Conservation (phyloP, 2,888 invertebrate species). For the Stenolophus ochropezus region DNA sequence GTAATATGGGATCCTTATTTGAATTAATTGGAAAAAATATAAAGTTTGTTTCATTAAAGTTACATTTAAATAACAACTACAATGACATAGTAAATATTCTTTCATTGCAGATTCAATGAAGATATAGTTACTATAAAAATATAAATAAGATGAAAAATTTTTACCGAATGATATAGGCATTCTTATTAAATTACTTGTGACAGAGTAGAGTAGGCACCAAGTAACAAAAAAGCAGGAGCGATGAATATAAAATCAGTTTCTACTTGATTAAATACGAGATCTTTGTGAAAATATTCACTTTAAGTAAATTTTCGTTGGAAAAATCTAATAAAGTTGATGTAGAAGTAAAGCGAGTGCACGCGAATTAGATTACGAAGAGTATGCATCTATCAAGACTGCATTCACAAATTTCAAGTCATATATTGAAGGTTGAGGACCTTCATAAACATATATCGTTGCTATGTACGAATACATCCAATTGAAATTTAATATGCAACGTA, state of each 20-base stretch:
- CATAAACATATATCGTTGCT: not conserved
- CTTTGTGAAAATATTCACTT: constrained; percentile 25
- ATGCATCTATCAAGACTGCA: constrained; percentile 39
- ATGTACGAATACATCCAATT: not conserved
- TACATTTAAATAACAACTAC: no score
- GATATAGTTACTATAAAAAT: not conserved
- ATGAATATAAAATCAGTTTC: constrained; percentile 30
- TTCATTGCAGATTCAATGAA: no score
- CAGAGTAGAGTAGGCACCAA: not conserved
- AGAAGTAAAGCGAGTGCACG: constrained; percentile 26
- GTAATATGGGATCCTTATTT: no score
- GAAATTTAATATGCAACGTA: constrained; percentile 15
- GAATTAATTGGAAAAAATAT: no score
- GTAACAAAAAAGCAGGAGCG: constrained; percentile 1
- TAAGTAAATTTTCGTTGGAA: constrained; percentile 22
- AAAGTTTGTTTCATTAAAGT: no score
- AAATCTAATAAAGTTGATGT: constrained; percentile 40
- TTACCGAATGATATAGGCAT: not conserved
- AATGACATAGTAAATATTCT: no score
- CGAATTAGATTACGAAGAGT: constrained; percentile 27
- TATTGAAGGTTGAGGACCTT: not conserved
- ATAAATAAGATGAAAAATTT: not conserved
- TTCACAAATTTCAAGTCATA: constrained; percentile 21
- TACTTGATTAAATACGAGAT: constrained; percentile 20
- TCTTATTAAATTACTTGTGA: not conserved